phyloP scores from a whole-genome alignment of 1,140 invertebrate species.

The Sitodiplosis mosellana region DNA sequence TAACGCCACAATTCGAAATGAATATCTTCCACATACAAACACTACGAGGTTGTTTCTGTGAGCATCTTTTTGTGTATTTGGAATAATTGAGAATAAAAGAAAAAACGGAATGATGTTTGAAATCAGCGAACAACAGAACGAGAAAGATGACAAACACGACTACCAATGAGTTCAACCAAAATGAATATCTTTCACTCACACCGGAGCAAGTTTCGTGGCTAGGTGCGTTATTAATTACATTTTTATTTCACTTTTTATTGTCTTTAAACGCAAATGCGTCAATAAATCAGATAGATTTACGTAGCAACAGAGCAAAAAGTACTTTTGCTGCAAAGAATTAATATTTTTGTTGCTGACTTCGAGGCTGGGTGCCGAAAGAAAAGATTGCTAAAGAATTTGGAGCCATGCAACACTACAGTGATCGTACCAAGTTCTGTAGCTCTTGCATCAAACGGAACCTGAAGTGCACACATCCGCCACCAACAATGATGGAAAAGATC shows the following conservation, averaged over 20 bases:
- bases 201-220: constrained; percentile 50
- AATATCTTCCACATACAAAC: too few relatives aligned
- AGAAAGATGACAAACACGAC: too few relatives aligned
- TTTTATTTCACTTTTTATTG: background rate
- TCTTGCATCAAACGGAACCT: constrained; percentile 2
- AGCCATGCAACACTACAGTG: background rate
- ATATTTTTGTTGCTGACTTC: too few relatives aligned
- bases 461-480: constrained; percentile 3
- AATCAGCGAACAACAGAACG: too few relatives aligned
- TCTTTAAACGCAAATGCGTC: constrained; percentile 15
- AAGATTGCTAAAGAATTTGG: background rate
- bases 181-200: constrained; percentile 30
- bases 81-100: too few relatives aligned
- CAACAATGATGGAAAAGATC: constrained; percentile 6
- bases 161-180: constrained; percentile 11
- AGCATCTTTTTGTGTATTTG: too few relatives aligned
- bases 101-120: too few relatives aligned
- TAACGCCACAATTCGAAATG: too few relatives aligned
- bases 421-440: constrained; percentile 2
- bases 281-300: too few relatives aligned
- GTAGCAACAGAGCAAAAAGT: too few relatives aligned
- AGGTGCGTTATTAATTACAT: constrained; percentile 26
- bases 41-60: too few relatives aligned
- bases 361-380: background rate
- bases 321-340: too few relatives aligned